Evolutionary conservation across 2,888 invertebrate species (phyloP).

Genomic region (Coelopa pilipes): DNA sequence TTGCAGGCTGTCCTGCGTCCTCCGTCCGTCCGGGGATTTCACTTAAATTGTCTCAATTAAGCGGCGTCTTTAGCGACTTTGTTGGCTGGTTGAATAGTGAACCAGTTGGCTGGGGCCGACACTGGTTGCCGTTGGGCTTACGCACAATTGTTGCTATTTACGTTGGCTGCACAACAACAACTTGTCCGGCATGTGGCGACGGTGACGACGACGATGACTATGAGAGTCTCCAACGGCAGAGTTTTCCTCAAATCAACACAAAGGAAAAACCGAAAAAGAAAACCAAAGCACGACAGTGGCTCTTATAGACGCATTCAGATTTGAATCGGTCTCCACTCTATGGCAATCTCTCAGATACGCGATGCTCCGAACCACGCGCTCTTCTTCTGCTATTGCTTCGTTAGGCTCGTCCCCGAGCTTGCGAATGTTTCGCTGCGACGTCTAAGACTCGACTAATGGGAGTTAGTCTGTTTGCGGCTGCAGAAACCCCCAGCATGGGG

Average conservation of each 20-base stretch:
- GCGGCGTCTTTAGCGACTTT: too few species aligned
- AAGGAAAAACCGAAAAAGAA: not conserved
- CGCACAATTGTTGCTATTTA: too few species aligned
- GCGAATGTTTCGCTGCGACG: conserved; percentile 36
- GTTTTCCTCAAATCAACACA: not conserved
- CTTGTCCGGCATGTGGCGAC: not conserved
- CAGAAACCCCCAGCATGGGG: conserved; percentile 1
- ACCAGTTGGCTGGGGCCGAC: not conserved
- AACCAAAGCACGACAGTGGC: not conserved
- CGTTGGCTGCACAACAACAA: conserved; percentile 21
- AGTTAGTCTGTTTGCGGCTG: conserved; percentile 38
- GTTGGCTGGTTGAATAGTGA: too few species aligned
- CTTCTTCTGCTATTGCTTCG: not conserved
- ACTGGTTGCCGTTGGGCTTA: not conserved
- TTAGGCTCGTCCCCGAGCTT: not conserved
- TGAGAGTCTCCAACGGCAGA: not conserved
- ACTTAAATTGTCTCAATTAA: conserved; percentile 8
- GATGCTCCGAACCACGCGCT: too few species aligned
- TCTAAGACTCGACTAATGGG: conserved; percentile 47
- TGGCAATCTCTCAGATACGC: not conserved
- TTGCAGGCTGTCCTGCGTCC: not conserved
- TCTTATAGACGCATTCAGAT: too few species aligned
- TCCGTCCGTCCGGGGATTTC: not conserved
- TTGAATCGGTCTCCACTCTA: not conserved
- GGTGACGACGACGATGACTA: too few species aligned